Conservation (phyloP, 2,113 vertebrate species). For the Nyctereutes procyonoides region DNA sequence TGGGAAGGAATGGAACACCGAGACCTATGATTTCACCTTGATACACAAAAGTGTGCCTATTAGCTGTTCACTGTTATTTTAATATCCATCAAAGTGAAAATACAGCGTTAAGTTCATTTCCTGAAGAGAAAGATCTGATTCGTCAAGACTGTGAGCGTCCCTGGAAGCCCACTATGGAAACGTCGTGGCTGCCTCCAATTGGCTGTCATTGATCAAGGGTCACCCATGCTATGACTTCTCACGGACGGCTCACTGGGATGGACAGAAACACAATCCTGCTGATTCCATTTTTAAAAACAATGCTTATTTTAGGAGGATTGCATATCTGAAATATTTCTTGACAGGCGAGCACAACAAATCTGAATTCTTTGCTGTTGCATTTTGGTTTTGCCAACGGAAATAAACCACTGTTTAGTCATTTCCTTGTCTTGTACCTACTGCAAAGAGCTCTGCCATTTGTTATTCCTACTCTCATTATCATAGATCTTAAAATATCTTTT, state of each 20-base stretch:
- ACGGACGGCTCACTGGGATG: neutral
- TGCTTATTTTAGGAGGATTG: neutral
- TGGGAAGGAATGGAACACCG: slow-evolving; percentile 33
- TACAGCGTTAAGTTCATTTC: slow-evolving; percentile 10
- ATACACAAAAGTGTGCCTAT: neutral
- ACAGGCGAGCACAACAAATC: neutral
- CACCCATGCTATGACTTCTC: neutral
- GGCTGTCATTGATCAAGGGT: neutral
- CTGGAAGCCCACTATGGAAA: neutral
- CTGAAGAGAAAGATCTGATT: slow-evolving; percentile 52
- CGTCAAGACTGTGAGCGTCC: slow-evolving; percentile 30
- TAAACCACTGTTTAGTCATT: neutral
- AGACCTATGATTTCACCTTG: slow-evolving; percentile 46
- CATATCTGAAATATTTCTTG: slow-evolving; percentile 10
- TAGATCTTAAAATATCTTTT: slow-evolving; percentile 18
- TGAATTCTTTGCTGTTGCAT: neutral
- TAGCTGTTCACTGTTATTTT: slow-evolving; percentile 37
- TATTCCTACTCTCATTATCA: neutral
- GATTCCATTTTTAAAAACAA: neutral
- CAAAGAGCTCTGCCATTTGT: neutral
- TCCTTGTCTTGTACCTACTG: neutral
- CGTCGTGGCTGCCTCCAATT: neutral
- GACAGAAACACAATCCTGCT: neutral
- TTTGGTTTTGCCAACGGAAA: slow-evolving; percentile 32
- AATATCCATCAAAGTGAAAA: slow-evolving; percentile 20